A percentile compares a stretch with the other conserved stretches of the same genome.
Evolutionary conservation across 2,113 vertebrate genomes (phyloP).

Genomic region (Rhinoptilus africanus): DNA sequence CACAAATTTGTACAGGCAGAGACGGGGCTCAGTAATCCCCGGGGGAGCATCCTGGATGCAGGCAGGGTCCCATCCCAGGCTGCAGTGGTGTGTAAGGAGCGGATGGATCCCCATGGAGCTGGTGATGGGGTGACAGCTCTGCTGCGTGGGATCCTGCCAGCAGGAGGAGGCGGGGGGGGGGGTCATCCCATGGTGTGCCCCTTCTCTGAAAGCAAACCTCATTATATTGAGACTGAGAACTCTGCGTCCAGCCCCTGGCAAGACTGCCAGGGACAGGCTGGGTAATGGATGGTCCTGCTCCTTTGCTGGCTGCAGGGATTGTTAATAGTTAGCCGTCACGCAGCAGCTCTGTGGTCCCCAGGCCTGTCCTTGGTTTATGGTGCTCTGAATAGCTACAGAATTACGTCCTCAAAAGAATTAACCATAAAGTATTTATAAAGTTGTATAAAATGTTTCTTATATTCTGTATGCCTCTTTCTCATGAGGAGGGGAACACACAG

Average conservation of each 20-base stretch:
- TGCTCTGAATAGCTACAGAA: not conserved
- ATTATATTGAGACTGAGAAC: not conserved
- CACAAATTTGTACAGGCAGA: not conserved
- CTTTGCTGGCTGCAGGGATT: not conserved
- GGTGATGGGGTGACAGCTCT: not conserved
- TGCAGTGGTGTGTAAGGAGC: not conserved
- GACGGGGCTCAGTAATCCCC: not conserved
- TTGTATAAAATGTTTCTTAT: not conserved
- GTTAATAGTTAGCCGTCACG: not conserved
- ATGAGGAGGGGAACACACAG: not conserved
- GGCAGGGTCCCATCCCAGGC: not conserved
- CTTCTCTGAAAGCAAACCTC: not conserved
- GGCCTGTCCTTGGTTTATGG: not conserved
- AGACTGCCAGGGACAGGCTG: not conserved
- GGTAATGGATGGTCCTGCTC: not conserved
- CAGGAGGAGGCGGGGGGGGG: not conserved
- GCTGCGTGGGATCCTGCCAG: not conserved
- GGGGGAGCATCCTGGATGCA: not conserved
- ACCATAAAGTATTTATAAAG: not conserved
- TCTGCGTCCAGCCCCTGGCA: rapidly evolving
- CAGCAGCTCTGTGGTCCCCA: not conserved
- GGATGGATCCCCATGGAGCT: not conserved
- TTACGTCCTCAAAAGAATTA: not conserved
- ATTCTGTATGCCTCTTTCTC: not conserved
- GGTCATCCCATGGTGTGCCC: not conserved